These are phyloP conservation scores for Misgurnus anguillicaudatus DNA, from an alignment of 2,113 vertebrate species.

Conservation along the genomic window DNA sequence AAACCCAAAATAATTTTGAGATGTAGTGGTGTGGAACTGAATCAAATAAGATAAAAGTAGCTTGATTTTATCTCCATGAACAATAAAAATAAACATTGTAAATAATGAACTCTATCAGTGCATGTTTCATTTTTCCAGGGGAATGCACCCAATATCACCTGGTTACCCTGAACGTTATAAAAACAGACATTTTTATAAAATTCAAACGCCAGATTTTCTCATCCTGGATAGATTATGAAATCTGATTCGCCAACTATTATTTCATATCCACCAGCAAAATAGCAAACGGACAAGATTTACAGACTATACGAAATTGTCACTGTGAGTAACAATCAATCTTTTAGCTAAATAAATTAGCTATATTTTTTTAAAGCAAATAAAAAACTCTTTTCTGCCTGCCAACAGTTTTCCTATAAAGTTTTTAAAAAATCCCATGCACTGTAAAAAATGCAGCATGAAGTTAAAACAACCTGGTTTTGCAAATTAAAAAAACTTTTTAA, in stretches of 20 bases:
- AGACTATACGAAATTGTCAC: background rate
- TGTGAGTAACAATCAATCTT: background rate
- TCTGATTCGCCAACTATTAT: background rate
- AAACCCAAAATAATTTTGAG: no score
- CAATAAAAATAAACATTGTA: conserved; percentile 8
- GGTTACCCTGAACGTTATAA: conserved; percentile 32
- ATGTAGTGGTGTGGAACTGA: background rate
- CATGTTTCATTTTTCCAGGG: conserved; percentile 24
- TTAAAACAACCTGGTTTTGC: no score
- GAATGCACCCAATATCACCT: conserved; percentile 32
- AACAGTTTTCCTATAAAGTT: background rate
- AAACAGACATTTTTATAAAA: conserved; percentile 28
- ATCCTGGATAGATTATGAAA: conserved; percentile 36
- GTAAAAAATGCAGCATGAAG: no score
- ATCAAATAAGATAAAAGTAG: background rate
- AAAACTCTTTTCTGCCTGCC: background rate
- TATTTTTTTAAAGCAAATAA: no score
- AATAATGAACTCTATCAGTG: conserved; percentile 8
- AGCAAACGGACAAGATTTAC: background rate
- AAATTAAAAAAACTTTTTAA: background rate
- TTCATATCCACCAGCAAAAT: background rate
- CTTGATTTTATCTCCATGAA: conserved; percentile 16
- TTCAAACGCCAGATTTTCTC: background rate
- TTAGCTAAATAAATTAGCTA: background rate
- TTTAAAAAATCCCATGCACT: no score